phyloP scores from a whole-genome alignment of 2,113 vertebrate species.

The Rhabdornis inornatus region DNA sequence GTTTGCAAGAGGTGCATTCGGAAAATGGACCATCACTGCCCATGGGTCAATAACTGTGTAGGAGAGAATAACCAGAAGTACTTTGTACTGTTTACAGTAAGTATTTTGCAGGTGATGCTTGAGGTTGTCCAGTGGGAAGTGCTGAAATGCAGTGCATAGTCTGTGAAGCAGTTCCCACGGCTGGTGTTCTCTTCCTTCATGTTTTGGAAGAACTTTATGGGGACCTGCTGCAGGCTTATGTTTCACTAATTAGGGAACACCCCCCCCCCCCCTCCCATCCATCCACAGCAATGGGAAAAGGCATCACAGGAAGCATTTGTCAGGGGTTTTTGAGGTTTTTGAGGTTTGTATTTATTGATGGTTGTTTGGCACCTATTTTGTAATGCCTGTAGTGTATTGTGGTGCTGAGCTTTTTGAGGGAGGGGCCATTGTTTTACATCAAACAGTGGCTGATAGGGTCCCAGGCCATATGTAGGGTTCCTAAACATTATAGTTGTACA shows the following conservation, averaged over 20 bases:
- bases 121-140: neutral
- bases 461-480: neutral
- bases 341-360: neutral
- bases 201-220: neutral
- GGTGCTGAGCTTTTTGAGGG: neutral
- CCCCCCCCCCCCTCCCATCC: neutral
- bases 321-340: neutral
- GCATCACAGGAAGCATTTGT: neutral
- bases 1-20: constrained; percentile 98
- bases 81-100: constrained; percentile 99
- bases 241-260: neutral
- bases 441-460: neutral
- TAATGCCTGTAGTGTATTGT: neutral
- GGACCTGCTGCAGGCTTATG: neutral
- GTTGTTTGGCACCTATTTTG: neutral
- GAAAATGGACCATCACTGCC: constrained; percentile 99
- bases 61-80: constrained; percentile 99
- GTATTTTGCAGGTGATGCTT: constrained; percentile 46
- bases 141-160: neutral
- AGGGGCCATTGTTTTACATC: neutral
- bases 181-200: neutral
- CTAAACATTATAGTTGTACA: neutral
- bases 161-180: neutral
- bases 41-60: constrained; percentile 99
- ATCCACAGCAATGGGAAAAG: neutral